A percentile compares a stretch with the other conserved stretches of the same genome.
These are phyloP conservation scores for Clarias laeviceps DNA, from an alignment of 2,797 vertebrate species.

Conservation along the genomic window DNA sequence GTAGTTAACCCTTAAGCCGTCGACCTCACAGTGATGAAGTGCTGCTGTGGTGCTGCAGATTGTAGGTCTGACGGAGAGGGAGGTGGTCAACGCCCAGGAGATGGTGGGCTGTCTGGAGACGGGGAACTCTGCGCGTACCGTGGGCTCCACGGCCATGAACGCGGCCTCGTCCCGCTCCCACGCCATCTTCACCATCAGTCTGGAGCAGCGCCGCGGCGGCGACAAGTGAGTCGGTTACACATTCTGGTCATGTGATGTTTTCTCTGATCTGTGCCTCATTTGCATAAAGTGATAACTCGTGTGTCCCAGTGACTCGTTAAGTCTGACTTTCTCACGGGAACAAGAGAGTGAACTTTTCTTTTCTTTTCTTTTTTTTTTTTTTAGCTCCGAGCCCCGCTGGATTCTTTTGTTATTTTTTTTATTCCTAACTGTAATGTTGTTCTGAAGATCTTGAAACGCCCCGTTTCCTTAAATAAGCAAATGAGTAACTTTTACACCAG, in stretches of 20 bases:
- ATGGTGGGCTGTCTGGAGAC: conserved; percentile 89
- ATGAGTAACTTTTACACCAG: background rate
- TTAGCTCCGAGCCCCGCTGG: background rate
- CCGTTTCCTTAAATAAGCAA: background rate
- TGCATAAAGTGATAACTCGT: background rate
- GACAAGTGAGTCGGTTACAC: conserved; percentile 81
- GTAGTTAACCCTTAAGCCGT: background rate
- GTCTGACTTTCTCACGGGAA: background rate
- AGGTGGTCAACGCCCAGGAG: conserved; percentile 78
- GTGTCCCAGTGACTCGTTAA: background rate
- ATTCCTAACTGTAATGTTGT: background rate
- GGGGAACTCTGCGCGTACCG: conserved; percentile 88
- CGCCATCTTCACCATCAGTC: conserved; percentile 93
- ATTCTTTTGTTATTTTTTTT: background rate
- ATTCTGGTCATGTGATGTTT: background rate
- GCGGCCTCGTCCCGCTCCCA: conserved; percentile 94
- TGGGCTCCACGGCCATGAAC: conserved; percentile 96
- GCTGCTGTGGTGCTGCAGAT: conserved; percentile 73
- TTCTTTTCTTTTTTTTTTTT: background rate
- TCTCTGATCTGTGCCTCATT: background rate
- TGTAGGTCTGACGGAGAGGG: conserved; percentile 86
- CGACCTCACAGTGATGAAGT: background rate
- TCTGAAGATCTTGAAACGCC: background rate
- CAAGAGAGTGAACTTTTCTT: background rate
- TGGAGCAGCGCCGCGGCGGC: conserved; percentile 84